Base-by-base conservation (phyloP, 2,888 invertebrate species). In the Bombylius discolor region DNA sequence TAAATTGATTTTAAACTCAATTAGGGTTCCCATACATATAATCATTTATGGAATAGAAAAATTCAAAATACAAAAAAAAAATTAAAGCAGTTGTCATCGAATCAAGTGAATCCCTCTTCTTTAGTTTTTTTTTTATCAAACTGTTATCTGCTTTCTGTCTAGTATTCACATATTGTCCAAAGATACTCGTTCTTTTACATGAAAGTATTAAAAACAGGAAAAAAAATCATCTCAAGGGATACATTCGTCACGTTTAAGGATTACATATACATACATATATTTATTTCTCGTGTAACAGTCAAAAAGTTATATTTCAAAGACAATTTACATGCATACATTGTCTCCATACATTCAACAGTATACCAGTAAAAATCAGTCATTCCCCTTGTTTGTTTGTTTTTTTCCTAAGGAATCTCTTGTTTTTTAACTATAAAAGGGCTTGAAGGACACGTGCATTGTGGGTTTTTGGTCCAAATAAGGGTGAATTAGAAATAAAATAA, bases 1-100 rank as follows among this genome's bases (percentile, higher is more conserved):
- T 67, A 70, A 73, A 73, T 72, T 69, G 73, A 72, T 71, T 73
- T 71, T 70, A 71, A 73, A 73, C 73, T 71, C 71, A 71, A 72
- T 73, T 73, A 71, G 68, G 58, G 56, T 57, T 53, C 56, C 53
- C 49, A 44, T 5, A 53, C 55, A 55, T 54, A 54, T 57, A 50
- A 56, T 53, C 51, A 47, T 34, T 8, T 42, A 11, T 42, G 23
- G 2, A 23, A 23, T 23, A 23, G 23, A 23, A 23, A 23, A 23
- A 23, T 23, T 23, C 23, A 23, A 23, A 23, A 23, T 11, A 42
- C 6, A 42, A 49, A 49, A 42, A 11, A 4, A 42, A 14, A 47
- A 5, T 23, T 8, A 23, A 9, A n/a, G 34, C 31, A 45, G 49
- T 48, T 54, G 49, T 33, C 49, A 49, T 14, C 32, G 47, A 49